Conservation (phyloP, 2,797 vertebrate genomes). For the Poecilia picta region DNA sequence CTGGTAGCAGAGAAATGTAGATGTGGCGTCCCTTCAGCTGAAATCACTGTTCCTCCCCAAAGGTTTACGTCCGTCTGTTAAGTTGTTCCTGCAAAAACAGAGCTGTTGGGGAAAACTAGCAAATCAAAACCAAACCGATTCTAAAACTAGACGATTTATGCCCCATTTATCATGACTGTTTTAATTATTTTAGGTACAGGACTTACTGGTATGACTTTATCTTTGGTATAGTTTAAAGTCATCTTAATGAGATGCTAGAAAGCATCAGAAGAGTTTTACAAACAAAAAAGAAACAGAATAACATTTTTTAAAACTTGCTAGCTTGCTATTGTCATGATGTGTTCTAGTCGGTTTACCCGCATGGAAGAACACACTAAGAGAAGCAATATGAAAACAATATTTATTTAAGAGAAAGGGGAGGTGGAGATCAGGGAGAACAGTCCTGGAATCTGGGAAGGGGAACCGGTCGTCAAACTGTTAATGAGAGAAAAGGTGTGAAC, state of each 20-base stretch:
- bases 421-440: too few species aligned
- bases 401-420: too few species aligned
- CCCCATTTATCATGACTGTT: not conserved
- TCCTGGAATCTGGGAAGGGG: too few species aligned
- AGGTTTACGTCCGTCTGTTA: constrained; percentile 20
- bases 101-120: not conserved
- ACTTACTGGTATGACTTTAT: not conserved
- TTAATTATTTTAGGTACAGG: not conserved
- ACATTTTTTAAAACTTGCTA: too few species aligned
- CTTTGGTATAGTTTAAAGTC: not conserved
- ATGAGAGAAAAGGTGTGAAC: too few species aligned
- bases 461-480: too few species aligned
- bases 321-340: too few species aligned
- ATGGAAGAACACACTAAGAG: too few species aligned
- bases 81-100: constrained; percentile 15
- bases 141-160: not conserved
- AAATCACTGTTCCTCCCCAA: constrained; percentile 19
- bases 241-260: not conserved
- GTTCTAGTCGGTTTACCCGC: too few species aligned
- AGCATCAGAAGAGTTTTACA: too few species aligned
- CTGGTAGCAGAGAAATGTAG: constrained; percentile 45
- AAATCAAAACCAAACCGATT: not conserved
- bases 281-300: too few species aligned
- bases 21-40: constrained; percentile 44
- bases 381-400: too few species aligned